Evolutionary conservation across 2,113 vertebrate species (phyloP).

Genomic region (Ellobius talpinus): DNA sequence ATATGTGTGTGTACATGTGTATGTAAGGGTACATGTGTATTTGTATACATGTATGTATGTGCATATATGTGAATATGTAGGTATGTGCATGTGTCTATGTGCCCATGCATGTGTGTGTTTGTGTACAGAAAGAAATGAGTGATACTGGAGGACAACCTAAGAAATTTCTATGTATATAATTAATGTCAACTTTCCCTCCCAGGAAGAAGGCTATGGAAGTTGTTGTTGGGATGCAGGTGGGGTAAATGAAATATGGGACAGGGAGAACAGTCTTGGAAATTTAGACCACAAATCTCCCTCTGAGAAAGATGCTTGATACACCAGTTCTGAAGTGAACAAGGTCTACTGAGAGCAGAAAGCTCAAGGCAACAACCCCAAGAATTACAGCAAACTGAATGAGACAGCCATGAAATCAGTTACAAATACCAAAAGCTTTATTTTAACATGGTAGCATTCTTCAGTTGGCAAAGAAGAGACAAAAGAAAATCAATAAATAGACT

Average conservation of each 20-base stretch:
- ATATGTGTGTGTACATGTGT: background rate
- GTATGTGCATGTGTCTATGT: background rate
- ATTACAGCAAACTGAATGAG: background rate
- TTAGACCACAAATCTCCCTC: background rate
- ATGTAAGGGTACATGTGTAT: background rate
- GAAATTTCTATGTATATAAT: background rate
- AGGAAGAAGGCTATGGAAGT: background rate
- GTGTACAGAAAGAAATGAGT: background rate
- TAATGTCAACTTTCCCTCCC: background rate
- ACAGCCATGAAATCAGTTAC: background rate
- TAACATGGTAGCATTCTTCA: background rate
- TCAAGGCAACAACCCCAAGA: no score
- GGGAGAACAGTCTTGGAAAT: background rate
- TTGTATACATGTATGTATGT: background rate
- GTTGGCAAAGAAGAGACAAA: background rate
- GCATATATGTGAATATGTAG: background rate
- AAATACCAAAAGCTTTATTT: background rate
- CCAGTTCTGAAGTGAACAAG: background rate
- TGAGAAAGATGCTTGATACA: background rate
- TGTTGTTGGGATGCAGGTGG: background rate
- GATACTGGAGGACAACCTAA: background rate
- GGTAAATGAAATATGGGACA: background rate
- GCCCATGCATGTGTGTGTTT: background rate
- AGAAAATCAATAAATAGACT: background rate
- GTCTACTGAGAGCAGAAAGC: background rate